Percentiles rank a stretch among this genome's conserved stretches.
Conservation (phyloP, 2,888 invertebrate species). For the Melipona bicolor region DNA sequence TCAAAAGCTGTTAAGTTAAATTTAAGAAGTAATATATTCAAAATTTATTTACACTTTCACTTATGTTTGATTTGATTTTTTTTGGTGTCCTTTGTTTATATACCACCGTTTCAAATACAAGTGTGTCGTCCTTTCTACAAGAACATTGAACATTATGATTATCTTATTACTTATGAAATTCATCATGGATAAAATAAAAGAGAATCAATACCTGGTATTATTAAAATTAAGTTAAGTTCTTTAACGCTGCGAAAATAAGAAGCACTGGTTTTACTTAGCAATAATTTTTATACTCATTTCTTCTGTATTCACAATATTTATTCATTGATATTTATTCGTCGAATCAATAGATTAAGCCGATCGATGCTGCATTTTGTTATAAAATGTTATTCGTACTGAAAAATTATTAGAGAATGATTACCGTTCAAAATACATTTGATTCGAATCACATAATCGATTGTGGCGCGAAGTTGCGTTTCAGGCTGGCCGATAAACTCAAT, state of each 20-base stretch:
- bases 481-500: slow-evolving; percentile 1
- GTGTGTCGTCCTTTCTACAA: not conserved
- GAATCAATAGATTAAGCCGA: not conserved
- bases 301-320: not conserved
- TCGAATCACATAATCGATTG: not conserved
- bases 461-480: not conserved
- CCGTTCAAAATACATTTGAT: not conserved
- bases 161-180: not conserved
- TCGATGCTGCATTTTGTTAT: slow-evolving; percentile 39
- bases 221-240: not conserved
- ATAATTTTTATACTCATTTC: not conserved
- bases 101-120: not conserved
- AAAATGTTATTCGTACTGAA: not conserved
- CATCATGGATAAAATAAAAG: slow-evolving; percentile 24
- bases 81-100: slow-evolving; percentile 39
- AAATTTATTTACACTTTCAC: not conserved
- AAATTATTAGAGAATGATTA: no score
- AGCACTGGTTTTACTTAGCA: not conserved
- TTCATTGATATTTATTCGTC: not conserved
- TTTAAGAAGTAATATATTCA: not conserved
- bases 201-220: not conserved
- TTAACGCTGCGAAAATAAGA: slow-evolving; percentile 38
- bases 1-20: fast-evolving
- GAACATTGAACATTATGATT: not conserved
- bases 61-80: not conserved